Evolutionary conservation across 2,797 vertebrate genomes (phyloP).

Genomic region (Myripristis murdjan): DNA sequence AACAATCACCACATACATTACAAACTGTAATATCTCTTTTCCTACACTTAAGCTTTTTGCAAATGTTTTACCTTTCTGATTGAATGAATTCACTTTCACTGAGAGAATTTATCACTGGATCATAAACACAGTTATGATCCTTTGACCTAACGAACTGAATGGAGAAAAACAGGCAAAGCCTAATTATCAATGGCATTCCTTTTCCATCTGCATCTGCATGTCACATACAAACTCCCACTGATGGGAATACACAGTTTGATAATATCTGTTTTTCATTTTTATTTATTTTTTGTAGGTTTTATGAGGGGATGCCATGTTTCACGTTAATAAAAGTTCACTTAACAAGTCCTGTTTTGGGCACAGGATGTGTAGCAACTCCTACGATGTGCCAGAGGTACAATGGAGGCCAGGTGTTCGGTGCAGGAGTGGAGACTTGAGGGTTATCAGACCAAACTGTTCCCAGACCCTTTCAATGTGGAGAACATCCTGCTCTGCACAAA

Average conservation of each 20-base stretch:
- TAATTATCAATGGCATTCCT: too few species aligned
- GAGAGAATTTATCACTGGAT: too few species aligned
- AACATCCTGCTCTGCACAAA: slow-evolving; percentile 28
- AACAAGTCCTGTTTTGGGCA: slow-evolving; percentile 31
- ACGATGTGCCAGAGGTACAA: slow-evolving; percentile 74
- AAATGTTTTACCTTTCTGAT: too few species aligned
- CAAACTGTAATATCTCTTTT: too few species aligned
- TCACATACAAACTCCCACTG: neutral
- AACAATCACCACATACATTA: too few species aligned
- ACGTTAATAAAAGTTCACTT: too few species aligned
- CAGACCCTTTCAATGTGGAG: slow-evolving; percentile 60
- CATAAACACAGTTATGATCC: too few species aligned
- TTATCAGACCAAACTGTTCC: slow-evolving; percentile 79
- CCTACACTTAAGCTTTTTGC: too few species aligned
- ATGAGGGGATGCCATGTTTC: neutral
- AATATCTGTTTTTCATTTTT: neutral
- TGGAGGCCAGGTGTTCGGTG: slow-evolving; percentile 77
- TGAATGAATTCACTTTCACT: too few species aligned
- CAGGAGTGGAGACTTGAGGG: slow-evolving; percentile 46
- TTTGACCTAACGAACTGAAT: neutral
- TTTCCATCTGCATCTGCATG: neutral
- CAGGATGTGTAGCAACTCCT: slow-evolving; percentile 12
- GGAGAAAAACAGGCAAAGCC: too few species aligned
- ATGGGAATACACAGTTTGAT: too few species aligned
- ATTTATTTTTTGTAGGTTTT: neutral